phyloP scores from a whole-genome alignment of 2,888 invertebrate genomes.

The Eupithecia vulgata region DNA sequence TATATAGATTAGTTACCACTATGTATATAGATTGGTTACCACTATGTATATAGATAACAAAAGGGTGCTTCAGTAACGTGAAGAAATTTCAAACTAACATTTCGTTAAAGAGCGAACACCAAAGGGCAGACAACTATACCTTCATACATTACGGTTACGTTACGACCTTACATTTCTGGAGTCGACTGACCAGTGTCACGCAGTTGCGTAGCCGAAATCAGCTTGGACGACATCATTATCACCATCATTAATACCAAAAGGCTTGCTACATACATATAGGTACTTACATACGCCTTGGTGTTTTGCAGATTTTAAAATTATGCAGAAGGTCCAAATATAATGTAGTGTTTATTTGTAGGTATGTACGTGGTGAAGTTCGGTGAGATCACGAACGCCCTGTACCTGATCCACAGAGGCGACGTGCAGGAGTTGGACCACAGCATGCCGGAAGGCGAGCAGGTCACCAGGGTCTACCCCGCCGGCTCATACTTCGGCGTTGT shows the following conservation, averaged over 20 bases:
- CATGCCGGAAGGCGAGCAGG: conserved; percentile 17
- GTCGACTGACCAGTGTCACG: no score
- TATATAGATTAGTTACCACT: no score
- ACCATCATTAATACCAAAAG: no score
- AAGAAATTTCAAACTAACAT: no score
- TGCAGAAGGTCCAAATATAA: neutral
- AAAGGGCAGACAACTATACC: no score
- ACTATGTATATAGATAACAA: no score
- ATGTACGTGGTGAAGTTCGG: conserved; percentile 70
- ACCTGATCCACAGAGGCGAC: conserved; percentile 66
- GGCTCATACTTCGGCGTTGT: conserved; percentile 68
- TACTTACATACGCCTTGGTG: neutral
- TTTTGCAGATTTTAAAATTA: neutral
- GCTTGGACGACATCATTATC: neutral
- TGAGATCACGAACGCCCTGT: conserved; percentile 72
- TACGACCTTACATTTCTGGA: no score
- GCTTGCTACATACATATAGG: no score
- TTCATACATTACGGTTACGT: no score
- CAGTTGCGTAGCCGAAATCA: neutral
- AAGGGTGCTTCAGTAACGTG: no score
- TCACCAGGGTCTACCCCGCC: conserved; percentile 49
- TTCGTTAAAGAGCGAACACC: no score
- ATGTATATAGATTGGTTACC: no score
- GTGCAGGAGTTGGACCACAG: conserved; percentile 43
- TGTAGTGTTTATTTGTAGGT: conserved; percentile 47